Base-by-base conservation (phyloP, 2,888 invertebrate species). In the Lumbricus terrestris region DNA sequence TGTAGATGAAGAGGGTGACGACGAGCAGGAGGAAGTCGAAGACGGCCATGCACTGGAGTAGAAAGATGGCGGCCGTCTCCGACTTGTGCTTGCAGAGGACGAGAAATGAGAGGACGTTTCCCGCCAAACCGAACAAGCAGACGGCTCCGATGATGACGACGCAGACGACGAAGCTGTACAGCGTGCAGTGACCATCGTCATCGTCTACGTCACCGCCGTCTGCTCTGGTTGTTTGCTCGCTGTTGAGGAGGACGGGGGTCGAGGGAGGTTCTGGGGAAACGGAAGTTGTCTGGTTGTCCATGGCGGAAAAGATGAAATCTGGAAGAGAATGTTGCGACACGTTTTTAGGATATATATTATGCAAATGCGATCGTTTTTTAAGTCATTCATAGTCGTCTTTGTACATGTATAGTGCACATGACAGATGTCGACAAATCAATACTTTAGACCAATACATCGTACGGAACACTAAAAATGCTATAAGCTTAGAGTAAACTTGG, bases 91-190 rank as follows among this genome's bases (percentile, higher is more conserved):
- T 91, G 33, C 89, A 88, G 29, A 92, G 90, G 20, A 92, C 91
- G 47, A 91, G 69, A 83, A 92, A 91, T 18, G 92, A 92, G 18
- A 90, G 88, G 3, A 91, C 54, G 88, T 92, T 92, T 23, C 92
- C 92, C 18, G 89, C 82, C 20, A 91, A 40, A 47, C 91, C 92
- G 23, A 92, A 42, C 18, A 91, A 38, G 47, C 91, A 92, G 20
- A 91, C 40, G 34, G 69, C 40, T 18, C 91, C 92, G 88, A 91
- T 91, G 88, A 88, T 23, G 34, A 91, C 47, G 40, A 54, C 69
- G 91, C 90, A 91, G 89, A 91, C 90, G 89, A 91, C 54, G 83
- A 91, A 91, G 33, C 35, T 83, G 88, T 90, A 91, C 40, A 91
- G 40, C 16, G 33, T 29, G 83, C 91, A 91, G 42, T 40, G 69